phyloP scores from a whole-genome alignment of 2,797 vertebrate genomes.

The Tarsius wallacei region DNA sequence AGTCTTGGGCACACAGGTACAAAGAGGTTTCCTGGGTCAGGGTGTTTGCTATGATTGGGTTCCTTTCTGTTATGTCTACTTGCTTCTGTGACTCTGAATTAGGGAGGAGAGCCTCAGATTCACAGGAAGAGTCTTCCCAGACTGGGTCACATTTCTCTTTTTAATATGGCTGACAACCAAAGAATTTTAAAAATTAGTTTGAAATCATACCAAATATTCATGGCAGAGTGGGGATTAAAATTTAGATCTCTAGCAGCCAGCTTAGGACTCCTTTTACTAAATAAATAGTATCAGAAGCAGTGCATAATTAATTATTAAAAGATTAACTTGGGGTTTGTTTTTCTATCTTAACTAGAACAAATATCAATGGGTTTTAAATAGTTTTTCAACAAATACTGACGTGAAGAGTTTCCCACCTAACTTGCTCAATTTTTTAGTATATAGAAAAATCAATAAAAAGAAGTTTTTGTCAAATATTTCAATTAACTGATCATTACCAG shows the following conservation, averaged over 20 bases:
- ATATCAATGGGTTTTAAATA: conserved; percentile 23
- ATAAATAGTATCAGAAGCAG: conserved; percentile 12
- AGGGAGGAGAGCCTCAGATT: not conserved
- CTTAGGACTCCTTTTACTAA: not conserved
- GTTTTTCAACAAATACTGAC: conserved; percentile 42
- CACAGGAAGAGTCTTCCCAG: not conserved
- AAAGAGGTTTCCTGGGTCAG: not conserved
- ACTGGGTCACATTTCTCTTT: not conserved
- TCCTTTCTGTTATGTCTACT: not conserved
- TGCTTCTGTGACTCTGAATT: not conserved
- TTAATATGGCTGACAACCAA: not conserved
- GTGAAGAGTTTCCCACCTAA: conserved; percentile 3
- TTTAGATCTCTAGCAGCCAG: not conserved
- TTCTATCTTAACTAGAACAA: not conserved
- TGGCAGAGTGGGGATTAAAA: not conserved
- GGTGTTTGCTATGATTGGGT: not conserved
- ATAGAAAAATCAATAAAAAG: conserved; percentile 27
- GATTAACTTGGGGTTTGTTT: not conserved
- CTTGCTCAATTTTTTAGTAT: conserved; percentile 5
- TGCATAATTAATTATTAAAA: conserved; percentile 48
- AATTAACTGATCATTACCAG: not conserved
- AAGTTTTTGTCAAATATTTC: conserved; percentile 34
- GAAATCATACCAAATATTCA: conserved; percentile 46
- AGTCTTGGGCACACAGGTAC: not conserved
- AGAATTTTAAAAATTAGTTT: not conserved